Conservation (phyloP, 2,113 vertebrate genomes). For the Coptodon bakossiorum region DNA sequence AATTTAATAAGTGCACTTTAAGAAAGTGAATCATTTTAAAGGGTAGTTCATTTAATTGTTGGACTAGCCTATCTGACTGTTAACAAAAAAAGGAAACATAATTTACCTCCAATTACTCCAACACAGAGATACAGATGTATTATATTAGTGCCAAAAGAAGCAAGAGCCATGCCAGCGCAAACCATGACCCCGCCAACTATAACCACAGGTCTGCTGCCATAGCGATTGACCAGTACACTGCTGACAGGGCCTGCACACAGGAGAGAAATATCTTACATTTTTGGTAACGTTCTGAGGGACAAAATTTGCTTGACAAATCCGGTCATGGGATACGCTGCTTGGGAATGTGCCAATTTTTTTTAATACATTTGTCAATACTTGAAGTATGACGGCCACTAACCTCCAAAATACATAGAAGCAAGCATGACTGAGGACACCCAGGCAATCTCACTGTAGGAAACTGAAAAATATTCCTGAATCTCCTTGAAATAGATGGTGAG, state of each 20-base stretch:
- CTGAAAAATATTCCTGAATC: constrained; percentile 83
- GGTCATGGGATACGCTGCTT: background rate
- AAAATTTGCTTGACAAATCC: background rate
- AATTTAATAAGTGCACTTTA: background rate
- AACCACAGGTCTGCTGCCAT: constrained; percentile 80
- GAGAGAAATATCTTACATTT: background rate
- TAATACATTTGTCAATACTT: background rate
- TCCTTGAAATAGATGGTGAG: constrained; percentile 83
- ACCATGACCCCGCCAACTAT: constrained; percentile 75
- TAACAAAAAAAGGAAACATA: background rate
- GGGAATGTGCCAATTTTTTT: background rate
- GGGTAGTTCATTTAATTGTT: background rate
- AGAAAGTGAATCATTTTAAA: background rate
- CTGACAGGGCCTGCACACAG: constrained; percentile 72
- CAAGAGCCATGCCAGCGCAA: constrained; percentile 69
- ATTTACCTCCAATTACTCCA: constrained; percentile 77
- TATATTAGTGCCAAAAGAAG: constrained; percentile 75
- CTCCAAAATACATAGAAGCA: constrained; percentile 76
- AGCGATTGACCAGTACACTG: constrained; percentile 78
- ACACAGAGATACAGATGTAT: constrained; percentile 78
- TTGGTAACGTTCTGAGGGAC: background rate
- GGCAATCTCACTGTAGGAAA: constrained; percentile 77
- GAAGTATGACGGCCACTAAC: constrained; percentile 51
- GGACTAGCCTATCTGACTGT: background rate
- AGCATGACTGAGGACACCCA: constrained; percentile 80